phyloP scores from a whole-genome alignment of 2,888 invertebrate species.

The Heliconius charithonia region DNA sequence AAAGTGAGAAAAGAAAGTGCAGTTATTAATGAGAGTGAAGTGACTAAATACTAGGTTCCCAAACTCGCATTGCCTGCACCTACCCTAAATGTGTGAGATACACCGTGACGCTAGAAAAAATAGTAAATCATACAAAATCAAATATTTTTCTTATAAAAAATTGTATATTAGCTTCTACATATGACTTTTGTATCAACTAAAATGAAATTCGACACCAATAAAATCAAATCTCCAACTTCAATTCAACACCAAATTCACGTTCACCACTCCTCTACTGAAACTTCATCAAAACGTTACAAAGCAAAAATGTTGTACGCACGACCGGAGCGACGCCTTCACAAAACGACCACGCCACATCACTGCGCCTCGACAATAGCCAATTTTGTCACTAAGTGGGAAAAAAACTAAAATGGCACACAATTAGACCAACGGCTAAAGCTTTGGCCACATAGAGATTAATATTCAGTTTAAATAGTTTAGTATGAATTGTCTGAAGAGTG shows the following conservation, averaged over 20 bases:
- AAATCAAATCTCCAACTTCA: background rate
- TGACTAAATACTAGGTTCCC: too few species aligned
- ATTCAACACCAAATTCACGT: background rate
- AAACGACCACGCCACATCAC: slow-evolving; percentile 47
- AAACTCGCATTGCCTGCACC: too few species aligned
- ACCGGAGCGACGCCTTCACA: slow-evolving; percentile 39
- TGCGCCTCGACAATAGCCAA: slow-evolving; percentile 72
- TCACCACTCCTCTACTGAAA: slow-evolving; percentile 26
- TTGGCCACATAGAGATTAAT: background rate
- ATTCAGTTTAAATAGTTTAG: background rate
- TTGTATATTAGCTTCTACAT: too few species aligned
- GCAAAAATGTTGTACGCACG: slow-evolving; percentile 47
- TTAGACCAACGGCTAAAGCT: slow-evolving; percentile 23
- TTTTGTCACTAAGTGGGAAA: slow-evolving; percentile 74
- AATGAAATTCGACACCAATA: background rate
- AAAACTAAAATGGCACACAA: slow-evolving; percentile 55
- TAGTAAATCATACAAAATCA: too few species aligned
- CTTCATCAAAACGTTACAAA: slow-evolving; percentile 48
- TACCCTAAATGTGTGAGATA: too few species aligned
- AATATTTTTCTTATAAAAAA: too few species aligned
- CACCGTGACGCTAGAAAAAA: too few species aligned
- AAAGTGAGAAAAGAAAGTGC: too few species aligned
- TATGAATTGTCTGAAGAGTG: background rate
- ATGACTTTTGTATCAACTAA: background rate
- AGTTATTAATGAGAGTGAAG: too few species aligned